Evolutionary conservation across 1,140 invertebrate genomes (phyloP), one percentile per base, ranked within the genome.

Genomic region (Elymnias hypermnestra): DNA sequence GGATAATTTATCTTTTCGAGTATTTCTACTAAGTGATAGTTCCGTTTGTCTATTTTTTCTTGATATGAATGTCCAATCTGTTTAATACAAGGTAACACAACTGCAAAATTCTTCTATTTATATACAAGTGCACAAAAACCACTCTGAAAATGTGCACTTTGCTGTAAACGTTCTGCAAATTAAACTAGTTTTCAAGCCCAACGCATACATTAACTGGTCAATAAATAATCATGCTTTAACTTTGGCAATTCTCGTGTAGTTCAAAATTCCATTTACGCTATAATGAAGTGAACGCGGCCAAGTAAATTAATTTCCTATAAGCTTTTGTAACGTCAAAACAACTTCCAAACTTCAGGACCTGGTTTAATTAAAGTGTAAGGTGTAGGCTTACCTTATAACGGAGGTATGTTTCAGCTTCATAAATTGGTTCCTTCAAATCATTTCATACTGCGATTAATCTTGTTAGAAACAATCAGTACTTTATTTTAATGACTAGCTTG

Each of bases 281-380:
- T 42, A 57, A 54, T 44, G 39, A 57, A 52, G 40, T 22, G 39
- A 17, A 22, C 23, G n/a, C 40, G 13, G 40, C 18, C 41, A 17
- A 49, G 41, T 55, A 47, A 57, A 57, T 57, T 57, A 57, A 57
- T 57, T 57, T 57, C 49, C 48, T 57, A 57, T 57, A 57, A 52
- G 54, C 54, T 48, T 39, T 51, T 51, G 42, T 55, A 50, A 25
- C 53, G 41, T 52, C 44, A 37, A 52, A 57, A 57, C 43, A 52
- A 48, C 33, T 47, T 51, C 37, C 4, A 26, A 55, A 55, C 31
- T 50, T 50, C 12, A 19, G 13, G 39, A 51, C 35, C 41, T 44
- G 35, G 44, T 51, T 56, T 56, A 47, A 56, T 56, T 56, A 56
- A 51, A 56, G 13, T 26, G 21, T 40, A 46, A 38, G 43, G 43